Conservation (phyloP, 2,113 vertebrate genomes). For the Todiramphus saurophagus region DNA sequence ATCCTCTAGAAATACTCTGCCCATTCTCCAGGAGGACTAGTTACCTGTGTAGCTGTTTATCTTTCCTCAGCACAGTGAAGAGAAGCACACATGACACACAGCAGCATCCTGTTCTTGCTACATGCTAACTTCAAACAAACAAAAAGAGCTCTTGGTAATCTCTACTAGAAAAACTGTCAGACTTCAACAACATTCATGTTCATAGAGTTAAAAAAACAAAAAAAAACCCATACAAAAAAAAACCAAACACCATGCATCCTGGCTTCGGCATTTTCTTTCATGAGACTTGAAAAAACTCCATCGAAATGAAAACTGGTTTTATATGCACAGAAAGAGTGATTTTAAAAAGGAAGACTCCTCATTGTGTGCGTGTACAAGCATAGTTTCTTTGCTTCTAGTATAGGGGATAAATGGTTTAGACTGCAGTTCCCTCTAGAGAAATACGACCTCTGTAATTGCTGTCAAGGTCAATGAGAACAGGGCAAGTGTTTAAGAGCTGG, state of each 20-base stretch:
- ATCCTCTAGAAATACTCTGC: not conserved
- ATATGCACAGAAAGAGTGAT: not conserved
- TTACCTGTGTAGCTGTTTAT: not conserved
- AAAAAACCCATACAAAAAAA: too few relatives aligned
- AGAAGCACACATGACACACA: rapidly evolving
- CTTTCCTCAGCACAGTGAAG: not conserved
- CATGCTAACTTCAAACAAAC: not conserved
- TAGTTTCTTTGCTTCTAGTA: not conserved
- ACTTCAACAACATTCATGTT: not conserved
- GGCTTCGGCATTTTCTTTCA: not conserved
- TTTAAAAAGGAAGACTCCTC: not conserved
- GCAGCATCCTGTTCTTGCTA: not conserved
- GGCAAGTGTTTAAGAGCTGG: not conserved
- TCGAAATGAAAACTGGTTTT: not conserved
- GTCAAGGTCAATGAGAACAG: constrained; percentile 22
- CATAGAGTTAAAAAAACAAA: not conserved
- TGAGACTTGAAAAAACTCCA: not conserved
- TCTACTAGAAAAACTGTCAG: not conserved
- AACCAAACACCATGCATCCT: not conserved
- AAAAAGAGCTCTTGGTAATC: not conserved
- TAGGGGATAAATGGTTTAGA: not conserved
- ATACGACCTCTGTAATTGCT: not conserved
- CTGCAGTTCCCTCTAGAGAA: not conserved
- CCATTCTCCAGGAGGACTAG: not conserved
- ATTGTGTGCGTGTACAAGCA: not conserved